These are phyloP conservation scores for Rhimphoctona megacephalus DNA, from an alignment of 2,888 invertebrate species.

Conservation along the genomic window DNA sequence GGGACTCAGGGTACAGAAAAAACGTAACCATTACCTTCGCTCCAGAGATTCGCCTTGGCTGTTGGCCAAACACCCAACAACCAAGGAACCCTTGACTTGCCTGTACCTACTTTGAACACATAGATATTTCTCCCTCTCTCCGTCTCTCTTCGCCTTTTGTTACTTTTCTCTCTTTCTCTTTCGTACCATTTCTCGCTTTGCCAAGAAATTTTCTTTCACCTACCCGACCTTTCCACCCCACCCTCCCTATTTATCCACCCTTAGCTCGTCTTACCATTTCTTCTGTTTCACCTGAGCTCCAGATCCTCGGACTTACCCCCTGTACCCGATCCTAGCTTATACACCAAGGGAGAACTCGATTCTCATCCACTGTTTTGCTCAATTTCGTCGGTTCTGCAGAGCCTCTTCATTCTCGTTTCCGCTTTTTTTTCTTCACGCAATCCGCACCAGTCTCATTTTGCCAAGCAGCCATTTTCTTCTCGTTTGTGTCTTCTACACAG, in stretches of 20 bases:
- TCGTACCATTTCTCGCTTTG: slow-evolving; percentile 58
- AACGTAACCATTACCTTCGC: slow-evolving; percentile 77
- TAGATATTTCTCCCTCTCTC: slow-evolving; percentile 64
- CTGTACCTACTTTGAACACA: slow-evolving; percentile 70
- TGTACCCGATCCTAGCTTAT: not conserved
- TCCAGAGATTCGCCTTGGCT: slow-evolving; percentile 78
- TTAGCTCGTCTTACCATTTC: slow-evolving; percentile 49
- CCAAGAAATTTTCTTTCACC: slow-evolving; percentile 63
- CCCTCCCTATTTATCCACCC: slow-evolving; percentile 53
- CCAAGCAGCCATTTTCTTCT: slow-evolving; percentile 40
- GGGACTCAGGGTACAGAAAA: slow-evolving; percentile 71
- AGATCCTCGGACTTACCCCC: slow-evolving; percentile 18
- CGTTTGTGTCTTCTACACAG: slow-evolving; percentile 16
- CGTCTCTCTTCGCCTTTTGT: slow-evolving; percentile 56
- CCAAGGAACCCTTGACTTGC: slow-evolving; percentile 76
- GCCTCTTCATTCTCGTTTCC: slow-evolving; percentile 36
- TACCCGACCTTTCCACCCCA: slow-evolving; percentile 35
- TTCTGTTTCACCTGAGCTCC: slow-evolving; percentile 66
- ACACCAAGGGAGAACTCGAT: slow-evolving; percentile 56
- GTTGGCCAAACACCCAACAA: slow-evolving; percentile 79
- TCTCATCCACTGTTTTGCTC: slow-evolving; percentile 61
- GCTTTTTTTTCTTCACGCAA: slow-evolving; percentile 40
- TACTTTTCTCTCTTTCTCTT: slow-evolving; percentile 64
- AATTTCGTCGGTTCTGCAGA: slow-evolving; percentile 49
- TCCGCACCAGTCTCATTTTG: slow-evolving; percentile 45